Conservation (phyloP, 2,797 vertebrate species). For the Pachyuromys duprasi region DNA sequence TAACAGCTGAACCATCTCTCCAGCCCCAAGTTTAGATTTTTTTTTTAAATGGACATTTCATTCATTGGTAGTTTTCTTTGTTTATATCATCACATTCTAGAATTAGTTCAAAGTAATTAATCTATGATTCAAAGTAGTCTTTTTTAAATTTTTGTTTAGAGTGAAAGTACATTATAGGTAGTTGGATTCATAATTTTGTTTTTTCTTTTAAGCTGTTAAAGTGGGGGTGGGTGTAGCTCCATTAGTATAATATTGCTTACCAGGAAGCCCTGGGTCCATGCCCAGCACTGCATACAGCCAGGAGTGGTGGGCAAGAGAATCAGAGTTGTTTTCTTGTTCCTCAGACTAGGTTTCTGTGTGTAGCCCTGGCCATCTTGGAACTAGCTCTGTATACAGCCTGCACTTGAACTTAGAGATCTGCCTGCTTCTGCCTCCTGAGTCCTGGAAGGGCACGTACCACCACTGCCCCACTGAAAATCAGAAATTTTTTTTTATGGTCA, state of each 20-base stretch:
- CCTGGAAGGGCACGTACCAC: background rate
- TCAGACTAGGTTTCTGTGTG: background rate
- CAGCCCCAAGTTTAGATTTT: background rate
- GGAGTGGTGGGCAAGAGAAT: background rate
- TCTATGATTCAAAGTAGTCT: background rate
- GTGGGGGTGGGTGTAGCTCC: background rate
- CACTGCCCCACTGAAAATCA: background rate
- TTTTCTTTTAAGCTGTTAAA: constrained; percentile 43
- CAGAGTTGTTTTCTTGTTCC: background rate
- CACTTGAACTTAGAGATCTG: background rate
- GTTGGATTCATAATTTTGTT: constrained; percentile 20
- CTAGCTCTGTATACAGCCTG: background rate
- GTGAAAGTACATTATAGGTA: constrained; percentile 50
- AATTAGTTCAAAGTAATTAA: constrained; percentile 20
- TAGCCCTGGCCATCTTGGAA: background rate
- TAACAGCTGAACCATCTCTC: background rate
- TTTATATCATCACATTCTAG: constrained; percentile 31
- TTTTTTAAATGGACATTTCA: background rate
- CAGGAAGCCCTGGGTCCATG: background rate
- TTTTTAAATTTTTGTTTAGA: constrained; percentile 36
- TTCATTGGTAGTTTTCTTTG: constrained; percentile 54
- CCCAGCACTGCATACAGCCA: background rate
- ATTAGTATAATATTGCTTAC: background rate
- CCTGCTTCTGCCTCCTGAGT: background rate
- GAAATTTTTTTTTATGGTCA: background rate